Percentiles rank a stretch among this genome's conserved stretches.
Conservation (phyloP, 2,888 invertebrate species). For the Leptopterna dolabrata region DNA sequence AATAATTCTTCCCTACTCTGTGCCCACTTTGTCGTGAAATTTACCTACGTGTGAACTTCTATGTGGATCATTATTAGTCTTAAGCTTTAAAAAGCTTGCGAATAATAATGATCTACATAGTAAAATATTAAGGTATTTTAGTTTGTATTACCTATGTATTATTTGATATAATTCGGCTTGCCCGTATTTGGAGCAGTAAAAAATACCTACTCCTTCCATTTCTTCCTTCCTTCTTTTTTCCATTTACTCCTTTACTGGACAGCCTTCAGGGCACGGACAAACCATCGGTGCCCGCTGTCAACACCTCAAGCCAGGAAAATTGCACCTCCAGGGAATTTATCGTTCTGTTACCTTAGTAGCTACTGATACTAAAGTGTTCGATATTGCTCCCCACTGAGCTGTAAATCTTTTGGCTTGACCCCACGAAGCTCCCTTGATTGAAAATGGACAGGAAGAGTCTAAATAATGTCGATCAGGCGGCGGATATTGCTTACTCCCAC, state of each 20-base stretch:
- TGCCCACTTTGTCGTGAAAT: too few species aligned
- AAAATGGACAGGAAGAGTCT: neutral
- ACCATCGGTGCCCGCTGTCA: neutral
- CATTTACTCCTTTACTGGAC: neutral
- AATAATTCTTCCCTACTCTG: too few species aligned
- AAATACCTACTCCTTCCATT: too few species aligned
- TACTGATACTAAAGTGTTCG: neutral
- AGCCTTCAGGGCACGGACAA: neutral
- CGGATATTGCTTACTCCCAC: constrained; percentile 5
- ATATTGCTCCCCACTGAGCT: neutral
- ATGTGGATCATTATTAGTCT: too few species aligned
- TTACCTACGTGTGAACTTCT: too few species aligned
- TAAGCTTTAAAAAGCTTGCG: too few species aligned
- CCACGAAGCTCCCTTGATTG: neutral
- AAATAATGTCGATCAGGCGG: constrained; percentile 15
- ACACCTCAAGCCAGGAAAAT: neutral
- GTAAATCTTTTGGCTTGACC: neutral
- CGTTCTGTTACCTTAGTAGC: neutral
- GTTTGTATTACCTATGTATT: too few species aligned
- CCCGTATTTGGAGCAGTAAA: too few species aligned
- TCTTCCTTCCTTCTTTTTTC: neutral
- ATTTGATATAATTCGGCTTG: too few species aligned
- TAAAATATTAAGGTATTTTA: too few species aligned
- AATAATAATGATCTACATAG: too few species aligned
- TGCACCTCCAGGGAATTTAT: neutral